phyloP scores from a whole-genome alignment of 92 coral and sea anemone genomes.

The Zoanthus sociatus region DNA sequence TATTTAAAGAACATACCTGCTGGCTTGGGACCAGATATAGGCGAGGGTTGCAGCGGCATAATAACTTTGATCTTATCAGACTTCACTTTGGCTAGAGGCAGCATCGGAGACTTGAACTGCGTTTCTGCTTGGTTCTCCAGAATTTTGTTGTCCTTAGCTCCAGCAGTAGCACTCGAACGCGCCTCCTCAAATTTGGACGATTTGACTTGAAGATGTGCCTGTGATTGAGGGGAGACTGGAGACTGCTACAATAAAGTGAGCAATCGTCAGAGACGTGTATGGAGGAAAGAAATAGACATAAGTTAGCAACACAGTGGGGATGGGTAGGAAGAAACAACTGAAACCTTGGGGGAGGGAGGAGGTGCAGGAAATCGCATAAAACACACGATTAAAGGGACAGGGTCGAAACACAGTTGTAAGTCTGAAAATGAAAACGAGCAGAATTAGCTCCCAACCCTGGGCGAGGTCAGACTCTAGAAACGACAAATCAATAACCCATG shows the following conservation, averaged over 20 bases:
- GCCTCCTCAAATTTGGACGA: conserved; percentile 16
- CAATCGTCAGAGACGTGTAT: conserved; percentile 84
- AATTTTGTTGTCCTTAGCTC: conserved; percentile 15
- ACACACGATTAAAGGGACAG: too few species aligned
- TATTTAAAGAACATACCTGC: conserved; percentile 8
- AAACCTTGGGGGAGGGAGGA: conserved; percentile 5
- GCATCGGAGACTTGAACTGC: conserved; percentile 23
- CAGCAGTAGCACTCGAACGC: conserved; percentile 45
- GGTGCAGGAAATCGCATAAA: neutral
- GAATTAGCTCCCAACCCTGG: too few species aligned
- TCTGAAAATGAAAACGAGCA: too few species aligned
- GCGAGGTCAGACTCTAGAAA: too few species aligned
- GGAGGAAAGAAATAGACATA: conserved; percentile 69
- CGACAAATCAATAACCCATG: too few species aligned
- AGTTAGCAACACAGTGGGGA: conserved; percentile 3
- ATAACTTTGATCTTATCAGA: conserved; percentile 18
- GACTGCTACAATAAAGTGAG: conserved; percentile 90
- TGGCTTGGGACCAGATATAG: neutral
- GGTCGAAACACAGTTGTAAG: too few species aligned
- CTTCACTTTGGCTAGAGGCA: conserved; percentile 31
- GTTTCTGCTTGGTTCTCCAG: conserved; percentile 4
- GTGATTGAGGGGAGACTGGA: conserved; percentile 68
- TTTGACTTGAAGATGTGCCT: conserved; percentile 58
- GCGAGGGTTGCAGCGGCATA: conserved; percentile 50
- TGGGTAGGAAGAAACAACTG: neutral